Percentiles rank a stretch among this genome's conserved stretches.
phyloP scores from a whole-genome alignment of 1,140 invertebrate species.

The Drosophila murphyi region DNA sequence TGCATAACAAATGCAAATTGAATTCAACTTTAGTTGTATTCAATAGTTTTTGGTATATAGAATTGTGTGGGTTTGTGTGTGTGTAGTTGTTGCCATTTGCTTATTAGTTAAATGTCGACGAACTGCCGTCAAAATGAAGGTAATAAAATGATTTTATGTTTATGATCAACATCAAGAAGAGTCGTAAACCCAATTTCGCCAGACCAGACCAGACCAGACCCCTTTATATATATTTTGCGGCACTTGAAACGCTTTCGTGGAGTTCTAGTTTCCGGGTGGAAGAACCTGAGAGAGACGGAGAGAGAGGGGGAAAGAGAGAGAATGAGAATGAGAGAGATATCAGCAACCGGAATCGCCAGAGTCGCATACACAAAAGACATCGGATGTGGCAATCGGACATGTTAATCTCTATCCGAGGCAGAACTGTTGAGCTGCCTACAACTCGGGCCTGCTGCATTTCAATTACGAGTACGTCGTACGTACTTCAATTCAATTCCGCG shows the following conservation, averaged over 20 bases:
- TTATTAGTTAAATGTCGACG: constrained; percentile 58
- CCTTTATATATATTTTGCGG: constrained; percentile 34
- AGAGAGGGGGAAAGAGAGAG: neutral
- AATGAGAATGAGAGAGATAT: constrained; percentile 23
- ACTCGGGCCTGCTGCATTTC: constrained; percentile 35
- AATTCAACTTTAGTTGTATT: constrained; percentile 3
- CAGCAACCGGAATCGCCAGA: constrained; percentile 48
- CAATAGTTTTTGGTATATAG: constrained; percentile 18
- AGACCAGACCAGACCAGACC: constrained; percentile 21
- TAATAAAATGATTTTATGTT: constrained; percentile 58
- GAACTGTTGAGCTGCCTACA: constrained; percentile 1
- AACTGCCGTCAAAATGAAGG: constrained; percentile 34
- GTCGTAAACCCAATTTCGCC: constrained; percentile 58
- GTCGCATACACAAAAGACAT: constrained; percentile 30
- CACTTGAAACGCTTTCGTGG: constrained; percentile 38
- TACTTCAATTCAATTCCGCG: constrained; percentile 15
- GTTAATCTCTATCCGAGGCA: constrained; percentile 40
- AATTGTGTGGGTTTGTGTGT: too few species aligned
- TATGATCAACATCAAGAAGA: constrained; percentile 51
- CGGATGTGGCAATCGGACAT: constrained; percentile 63
- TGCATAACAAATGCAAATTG: constrained; percentile 21
- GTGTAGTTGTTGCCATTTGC: constrained; percentile 14
- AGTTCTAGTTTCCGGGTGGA: constrained; percentile 54
- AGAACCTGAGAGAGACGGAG: neutral
- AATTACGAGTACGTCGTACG: constrained; percentile 30